Evolutionary conservation across 2,888 invertebrate species (phyloP).

Genomic region (Anaspis maculata): DNA sequence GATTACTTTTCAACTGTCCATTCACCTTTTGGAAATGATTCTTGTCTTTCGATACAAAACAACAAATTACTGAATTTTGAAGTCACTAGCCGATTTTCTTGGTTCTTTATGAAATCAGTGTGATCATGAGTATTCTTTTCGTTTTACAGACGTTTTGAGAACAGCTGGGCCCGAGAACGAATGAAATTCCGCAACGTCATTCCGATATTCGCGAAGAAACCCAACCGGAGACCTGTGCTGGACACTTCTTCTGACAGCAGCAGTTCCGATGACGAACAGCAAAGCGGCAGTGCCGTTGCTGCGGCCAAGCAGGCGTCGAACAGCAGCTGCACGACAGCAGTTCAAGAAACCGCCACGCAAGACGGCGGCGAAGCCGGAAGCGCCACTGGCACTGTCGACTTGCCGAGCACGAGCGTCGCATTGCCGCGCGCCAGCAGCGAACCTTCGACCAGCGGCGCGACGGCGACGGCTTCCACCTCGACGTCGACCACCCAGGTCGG

Average conservation of each 20-base stretch:
- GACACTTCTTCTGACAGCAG: slow-evolving; percentile 30
- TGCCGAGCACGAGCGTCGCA: slow-evolving; percentile 1
- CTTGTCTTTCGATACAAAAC: too few species aligned
- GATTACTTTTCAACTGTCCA: too few species aligned
- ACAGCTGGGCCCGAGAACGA: slow-evolving; percentile 25
- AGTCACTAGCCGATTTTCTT: too few species aligned
- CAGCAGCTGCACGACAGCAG: not conserved
- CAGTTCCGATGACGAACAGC: slow-evolving; percentile 28
- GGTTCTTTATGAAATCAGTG: too few species aligned
- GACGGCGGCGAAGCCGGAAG: too few species aligned
- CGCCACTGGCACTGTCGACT: slow-evolving; percentile 2
- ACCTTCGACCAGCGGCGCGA: not conserved
- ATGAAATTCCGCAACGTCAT: slow-evolving; percentile 25
- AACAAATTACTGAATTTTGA: too few species aligned
- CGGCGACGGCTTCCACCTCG: too few species aligned
- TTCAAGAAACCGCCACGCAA: too few species aligned
- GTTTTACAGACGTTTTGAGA: slow-evolving; percentile 22
- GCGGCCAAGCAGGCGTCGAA: not conserved
- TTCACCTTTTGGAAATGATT: too few species aligned
- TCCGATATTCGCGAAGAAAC: slow-evolving; percentile 26
- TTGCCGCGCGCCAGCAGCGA: not conserved
- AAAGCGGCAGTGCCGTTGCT: too few species aligned
- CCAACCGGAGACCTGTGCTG: slow-evolving; percentile 20
- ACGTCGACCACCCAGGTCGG: slow-evolving; percentile 5
- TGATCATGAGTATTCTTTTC: too few species aligned